These are phyloP conservation scores for Menidia menidia DNA, from an alignment of 2,797 vertebrate species.

Conservation along the genomic window DNA sequence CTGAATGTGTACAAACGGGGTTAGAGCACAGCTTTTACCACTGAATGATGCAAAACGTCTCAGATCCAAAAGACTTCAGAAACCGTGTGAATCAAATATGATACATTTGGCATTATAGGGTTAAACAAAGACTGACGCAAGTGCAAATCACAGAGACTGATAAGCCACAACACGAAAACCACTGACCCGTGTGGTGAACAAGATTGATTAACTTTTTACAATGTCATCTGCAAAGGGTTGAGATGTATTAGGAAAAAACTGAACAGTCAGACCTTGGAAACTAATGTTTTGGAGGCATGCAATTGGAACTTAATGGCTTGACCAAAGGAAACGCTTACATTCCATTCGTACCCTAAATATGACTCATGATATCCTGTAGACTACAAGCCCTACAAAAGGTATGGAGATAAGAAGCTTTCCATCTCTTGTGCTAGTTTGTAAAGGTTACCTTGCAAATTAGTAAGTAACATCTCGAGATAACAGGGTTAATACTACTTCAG, in stretches of 20 bases:
- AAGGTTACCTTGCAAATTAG: neutral
- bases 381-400: too few relatives aligned
- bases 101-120: too few relatives aligned
- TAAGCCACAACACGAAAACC: slow-evolving; percentile 3
- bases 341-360: too few relatives aligned
- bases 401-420: neutral
- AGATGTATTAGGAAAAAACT: slow-evolving; percentile 3
- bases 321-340: neutral
- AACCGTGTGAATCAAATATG: too few relatives aligned
- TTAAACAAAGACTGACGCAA: neutral
- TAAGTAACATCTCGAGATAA: neutral
- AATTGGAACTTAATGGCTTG: slow-evolving; percentile 4
- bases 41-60: too few relatives aligned
- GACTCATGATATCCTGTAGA: too few relatives aligned
- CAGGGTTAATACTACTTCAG: neutral
- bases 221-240: slow-evolving; percentile 3
- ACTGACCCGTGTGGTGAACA: slow-evolving; percentile 7
- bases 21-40: too few relatives aligned
- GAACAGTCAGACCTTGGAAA: neutral
- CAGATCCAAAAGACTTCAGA: too few relatives aligned
- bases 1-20: too few relatives aligned
- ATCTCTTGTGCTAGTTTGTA: neutral
- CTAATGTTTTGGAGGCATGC: neutral
- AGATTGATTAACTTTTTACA: slow-evolving; percentile 10
- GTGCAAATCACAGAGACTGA: neutral